phyloP scores from a whole-genome alignment of 1,140 invertebrate species.

The Drosophila orosa region DNA sequence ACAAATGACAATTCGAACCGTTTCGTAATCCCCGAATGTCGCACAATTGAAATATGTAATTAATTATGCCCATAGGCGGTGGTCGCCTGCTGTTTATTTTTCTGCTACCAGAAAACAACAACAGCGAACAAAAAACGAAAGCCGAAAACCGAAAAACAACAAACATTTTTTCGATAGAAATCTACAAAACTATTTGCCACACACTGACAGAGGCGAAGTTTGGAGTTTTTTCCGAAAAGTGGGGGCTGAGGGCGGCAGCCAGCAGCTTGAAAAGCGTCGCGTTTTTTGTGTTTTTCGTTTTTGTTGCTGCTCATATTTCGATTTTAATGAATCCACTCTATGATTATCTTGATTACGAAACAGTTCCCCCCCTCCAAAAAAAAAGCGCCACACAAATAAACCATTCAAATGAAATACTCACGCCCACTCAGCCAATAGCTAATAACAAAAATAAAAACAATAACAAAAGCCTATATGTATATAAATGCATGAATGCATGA shows the following conservation, averaged over 20 bases:
- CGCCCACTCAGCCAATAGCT: conserved; percentile 40
- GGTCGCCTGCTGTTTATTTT: conserved; percentile 73
- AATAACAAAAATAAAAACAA: conserved; percentile 17
- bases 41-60: conserved; percentile 80
- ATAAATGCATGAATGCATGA: conserved; percentile 36
- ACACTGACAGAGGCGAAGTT: conserved; percentile 27
- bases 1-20: conserved; percentile 45
- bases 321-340: conserved; percentile 76
- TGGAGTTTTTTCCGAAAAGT: conserved; percentile 3
- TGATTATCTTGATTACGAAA: conserved; percentile 79
- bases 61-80: conserved; percentile 65
- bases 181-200: conserved; percentile 79
- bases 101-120: conserved; percentile 63
- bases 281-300: conserved; percentile 54
- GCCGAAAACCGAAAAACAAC: conserved; percentile 31
- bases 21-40: conserved; percentile 73
- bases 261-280: conserved; percentile 42
- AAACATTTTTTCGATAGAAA: conserved; percentile 64
- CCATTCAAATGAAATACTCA: conserved; percentile 61
- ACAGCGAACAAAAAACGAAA: conserved; percentile 11
- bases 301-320: conserved; percentile 73
- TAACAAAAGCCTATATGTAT: conserved; percentile 22
- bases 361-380: conserved; percentile 27
- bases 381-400: conserved; percentile 47
- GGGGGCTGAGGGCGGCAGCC: conserved; percentile 30